Base-by-base conservation (phyloP, 2,888 invertebrate genomes). In the Psylliodes chrysocephalus region DNA sequence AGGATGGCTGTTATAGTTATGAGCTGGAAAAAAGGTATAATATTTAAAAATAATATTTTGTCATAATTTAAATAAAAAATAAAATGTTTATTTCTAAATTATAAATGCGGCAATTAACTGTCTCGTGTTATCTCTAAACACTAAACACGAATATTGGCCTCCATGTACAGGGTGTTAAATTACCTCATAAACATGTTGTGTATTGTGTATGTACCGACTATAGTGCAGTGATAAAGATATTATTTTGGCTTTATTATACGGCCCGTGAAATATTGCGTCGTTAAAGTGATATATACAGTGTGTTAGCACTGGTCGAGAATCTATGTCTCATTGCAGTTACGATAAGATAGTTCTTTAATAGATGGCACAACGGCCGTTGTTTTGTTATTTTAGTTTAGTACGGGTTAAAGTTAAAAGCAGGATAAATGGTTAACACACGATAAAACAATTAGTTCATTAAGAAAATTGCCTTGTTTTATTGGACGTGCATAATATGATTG, bases 1-100 rank as follows among this genome's bases (percentile, higher is more conserved):
- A 84, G 71, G 38, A 82, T 78, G 49, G 6, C 19, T n/a, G 30
- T 46, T 30, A 18, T 10, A 7, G 8, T 8, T 5, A 18, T n/a
- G 12, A 30, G 18, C 55, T 55, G 25, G 12, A 55, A 54, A 7
- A 12, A 15, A 25, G 25, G 38, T 14, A 40, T 14, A 40, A 8
- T 14, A 7, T 12, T 14, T 51, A 28, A 19, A 18, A n/a, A n/a
- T n/a, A n/a, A n/a, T n/a, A n/a, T n/a, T n/a, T n/a, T n/a, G 28
- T 28, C 8, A 28, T 28, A 28, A 28, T 6, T 28, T 4, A 8
- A 6, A 28, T 8, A 4, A 28, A 28, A 28, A 28, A 6, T 28
- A 28, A 28, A 8, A 28, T 28, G 28, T 28, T 28, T 6, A 28
- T 28, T 6, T 28, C 8, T 28, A 28, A 6, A 6, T 28, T 28